These are phyloP conservation scores for Atta colombica DNA, from an alignment of 1,140 invertebrate species.

Conservation along the genomic window DNA sequence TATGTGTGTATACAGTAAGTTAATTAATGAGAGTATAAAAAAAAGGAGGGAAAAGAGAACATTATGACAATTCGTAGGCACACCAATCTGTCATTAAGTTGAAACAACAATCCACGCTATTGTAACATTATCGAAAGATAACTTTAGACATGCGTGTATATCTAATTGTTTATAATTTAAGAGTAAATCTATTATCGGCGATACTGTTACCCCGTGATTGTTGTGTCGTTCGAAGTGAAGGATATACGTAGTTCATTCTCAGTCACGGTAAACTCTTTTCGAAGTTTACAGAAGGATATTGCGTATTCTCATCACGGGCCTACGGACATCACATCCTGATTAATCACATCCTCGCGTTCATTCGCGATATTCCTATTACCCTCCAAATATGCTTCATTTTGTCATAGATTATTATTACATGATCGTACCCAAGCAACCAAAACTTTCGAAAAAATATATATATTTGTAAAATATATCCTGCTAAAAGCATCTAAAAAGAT, in stretches of 20 bases:
- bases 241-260: background rate
- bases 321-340: slow-evolving; percentile 46
- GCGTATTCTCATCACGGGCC: slow-evolving; percentile 50
- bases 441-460: background rate
- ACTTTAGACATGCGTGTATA: slow-evolving; percentile 47
- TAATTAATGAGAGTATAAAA: slow-evolving; percentile 34
- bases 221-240: slow-evolving; percentile 11
- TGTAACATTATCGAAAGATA: slow-evolving; percentile 43
- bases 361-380: slow-evolving; percentile 19
- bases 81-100: slow-evolving; percentile 44
- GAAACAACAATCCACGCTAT: slow-evolving; percentile 30
- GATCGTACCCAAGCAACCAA: slow-evolving; percentile 16
- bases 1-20: slow-evolving; percentile 74
- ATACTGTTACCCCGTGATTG: background rate
- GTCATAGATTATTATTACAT: background rate
- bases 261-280: background rate
- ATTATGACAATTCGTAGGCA: slow-evolving; percentile 2
- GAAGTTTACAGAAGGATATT: slow-evolving; percentile 2
- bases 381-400: slow-evolving; percentile 4
- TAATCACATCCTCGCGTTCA: slow-evolving; percentile 7
- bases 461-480: background rate
- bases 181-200: slow-evolving; percentile 14
- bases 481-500: background rate
- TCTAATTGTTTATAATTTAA: slow-evolving; percentile 59
- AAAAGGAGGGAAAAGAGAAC: background rate